Percentiles rank a stretch among this genome's conserved stretches.
phyloP scores from a whole-genome alignment of 2,797 vertebrate species.

The Apogon talboti region DNA sequence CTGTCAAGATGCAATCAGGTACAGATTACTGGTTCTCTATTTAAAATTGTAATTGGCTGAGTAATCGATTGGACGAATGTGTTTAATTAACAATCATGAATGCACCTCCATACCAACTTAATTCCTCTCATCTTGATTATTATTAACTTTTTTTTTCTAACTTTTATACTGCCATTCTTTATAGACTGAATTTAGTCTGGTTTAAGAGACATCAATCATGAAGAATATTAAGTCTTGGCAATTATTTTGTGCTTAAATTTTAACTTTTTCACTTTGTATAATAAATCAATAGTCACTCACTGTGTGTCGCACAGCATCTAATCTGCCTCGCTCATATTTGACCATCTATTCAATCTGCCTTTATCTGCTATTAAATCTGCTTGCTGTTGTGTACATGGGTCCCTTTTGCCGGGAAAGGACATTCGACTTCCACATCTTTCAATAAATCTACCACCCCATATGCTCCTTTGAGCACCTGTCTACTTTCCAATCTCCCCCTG shows the following conservation, averaged over 20 bases:
- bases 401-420: constrained; percentile 11
- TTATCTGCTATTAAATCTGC: constrained; percentile 42
- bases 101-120: not conserved
- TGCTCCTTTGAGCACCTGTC: constrained; percentile 26
- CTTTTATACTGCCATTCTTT: not conserved
- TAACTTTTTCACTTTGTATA: too few relatives aligned
- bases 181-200: not conserved
- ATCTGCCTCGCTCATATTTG: constrained; percentile 16
- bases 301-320: constrained; percentile 8
- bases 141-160: not conserved
- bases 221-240: not conserved
- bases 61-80: constrained; percentile 39
- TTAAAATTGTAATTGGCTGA: constrained; percentile 60
- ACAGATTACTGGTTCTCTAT: constrained; percentile 59
- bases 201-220: not conserved
- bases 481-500: not conserved
- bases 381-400: constrained; percentile 1
- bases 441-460: constrained; percentile 12
- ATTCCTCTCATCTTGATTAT: constrained; percentile 2
- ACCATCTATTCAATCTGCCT: constrained; percentile 1
- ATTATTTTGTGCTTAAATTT: not conserved
- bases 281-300: not conserved
- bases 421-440: constrained; percentile 39
- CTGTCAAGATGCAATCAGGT: constrained; percentile 51
- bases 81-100: constrained; percentile 46